Percentiles rank a stretch among this genome's conserved stretches.
These are phyloP conservation scores for Euspilapteryx auroguttella DNA, from an alignment of 2,888 invertebrate species.

Conservation along the genomic window DNA sequence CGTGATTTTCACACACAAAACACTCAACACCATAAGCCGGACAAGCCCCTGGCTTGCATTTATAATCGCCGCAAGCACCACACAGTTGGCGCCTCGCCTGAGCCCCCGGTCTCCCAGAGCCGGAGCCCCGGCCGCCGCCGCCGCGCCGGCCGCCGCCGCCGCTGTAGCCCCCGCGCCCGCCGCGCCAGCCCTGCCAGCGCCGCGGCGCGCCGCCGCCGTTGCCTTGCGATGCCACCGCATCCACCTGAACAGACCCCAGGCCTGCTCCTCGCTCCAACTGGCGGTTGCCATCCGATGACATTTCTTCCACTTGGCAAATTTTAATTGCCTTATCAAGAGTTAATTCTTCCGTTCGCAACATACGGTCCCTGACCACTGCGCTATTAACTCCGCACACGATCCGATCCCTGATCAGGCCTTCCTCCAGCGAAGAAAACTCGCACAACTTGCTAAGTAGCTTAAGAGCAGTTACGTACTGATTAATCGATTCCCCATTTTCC, in stretches of 20 bases:
- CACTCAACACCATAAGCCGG: background rate
- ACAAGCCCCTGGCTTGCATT: background rate
- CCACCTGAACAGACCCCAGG: background rate
- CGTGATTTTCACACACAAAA: background rate
- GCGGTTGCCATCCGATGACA: background rate
- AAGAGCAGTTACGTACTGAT: conserved; percentile 11
- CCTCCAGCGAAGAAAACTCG: conserved; percentile 8
- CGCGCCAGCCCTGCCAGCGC: too few species aligned
- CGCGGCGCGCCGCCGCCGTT: too few species aligned
- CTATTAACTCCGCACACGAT: conserved; percentile 6
- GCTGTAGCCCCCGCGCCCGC: background rate
- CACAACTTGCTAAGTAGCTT: conserved; percentile 9
- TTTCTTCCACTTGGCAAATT: background rate
- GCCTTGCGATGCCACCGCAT: too few species aligned
- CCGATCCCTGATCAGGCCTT: conserved; percentile 8
- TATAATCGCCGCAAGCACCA: background rate
- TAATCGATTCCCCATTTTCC: conserved; percentile 9
- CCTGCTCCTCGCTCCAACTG: background rate
- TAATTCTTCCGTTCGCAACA: background rate
- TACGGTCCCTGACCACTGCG: background rate
- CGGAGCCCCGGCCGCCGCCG: background rate
- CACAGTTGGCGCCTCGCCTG: background rate
- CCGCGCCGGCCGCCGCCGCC: background rate
- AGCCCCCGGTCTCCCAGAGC: background rate
- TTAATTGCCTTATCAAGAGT: background rate